Evolutionary conservation across 2,797 vertebrate species (phyloP).

Genomic region (Clarias laeviceps): DNA sequence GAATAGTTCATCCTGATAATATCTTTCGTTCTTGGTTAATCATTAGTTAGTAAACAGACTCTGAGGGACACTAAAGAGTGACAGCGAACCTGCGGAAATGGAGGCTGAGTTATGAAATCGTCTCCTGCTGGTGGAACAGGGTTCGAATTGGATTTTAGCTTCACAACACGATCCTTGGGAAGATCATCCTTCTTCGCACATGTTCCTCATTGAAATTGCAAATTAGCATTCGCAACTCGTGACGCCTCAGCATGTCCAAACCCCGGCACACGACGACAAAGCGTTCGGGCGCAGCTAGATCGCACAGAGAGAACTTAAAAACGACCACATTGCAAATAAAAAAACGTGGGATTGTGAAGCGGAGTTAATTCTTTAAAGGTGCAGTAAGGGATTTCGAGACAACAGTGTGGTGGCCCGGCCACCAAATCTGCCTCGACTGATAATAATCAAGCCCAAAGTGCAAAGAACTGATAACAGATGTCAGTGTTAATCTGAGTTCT

Average conservation of each 20-base stretch:
- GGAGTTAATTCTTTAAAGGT: conserved; percentile 25
- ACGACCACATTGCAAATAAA: conserved; percentile 16
- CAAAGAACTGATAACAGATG: conserved; percentile 19
- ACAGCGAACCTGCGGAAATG: background rate
- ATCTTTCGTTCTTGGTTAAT: conserved; percentile 44
- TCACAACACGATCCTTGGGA: background rate
- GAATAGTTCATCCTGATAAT: conserved; percentile 6
- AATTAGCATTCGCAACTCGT: background rate
- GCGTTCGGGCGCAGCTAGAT: background rate
- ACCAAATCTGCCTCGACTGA: background rate
- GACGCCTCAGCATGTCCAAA: background rate
- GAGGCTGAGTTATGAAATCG: background rate
- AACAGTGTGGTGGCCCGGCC: background rate
- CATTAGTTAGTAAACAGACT: conserved; percentile 44
- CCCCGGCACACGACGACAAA: background rate
- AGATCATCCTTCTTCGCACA: background rate
- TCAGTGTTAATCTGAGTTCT: background rate
- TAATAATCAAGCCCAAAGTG: conserved; percentile 12
- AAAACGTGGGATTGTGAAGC: background rate
- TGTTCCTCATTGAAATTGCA: conserved; percentile 6
- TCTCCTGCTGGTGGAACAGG: background rate
- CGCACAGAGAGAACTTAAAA: conserved; percentile 30
- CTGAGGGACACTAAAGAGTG: background rate
- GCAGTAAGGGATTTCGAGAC: background rate
- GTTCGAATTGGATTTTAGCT: background rate